Evolutionary conservation across 2,797 vertebrate species (phyloP), one percentile per base, ranked within the genome.

Genomic region (Schizopygopsis malacanthus): DNA sequence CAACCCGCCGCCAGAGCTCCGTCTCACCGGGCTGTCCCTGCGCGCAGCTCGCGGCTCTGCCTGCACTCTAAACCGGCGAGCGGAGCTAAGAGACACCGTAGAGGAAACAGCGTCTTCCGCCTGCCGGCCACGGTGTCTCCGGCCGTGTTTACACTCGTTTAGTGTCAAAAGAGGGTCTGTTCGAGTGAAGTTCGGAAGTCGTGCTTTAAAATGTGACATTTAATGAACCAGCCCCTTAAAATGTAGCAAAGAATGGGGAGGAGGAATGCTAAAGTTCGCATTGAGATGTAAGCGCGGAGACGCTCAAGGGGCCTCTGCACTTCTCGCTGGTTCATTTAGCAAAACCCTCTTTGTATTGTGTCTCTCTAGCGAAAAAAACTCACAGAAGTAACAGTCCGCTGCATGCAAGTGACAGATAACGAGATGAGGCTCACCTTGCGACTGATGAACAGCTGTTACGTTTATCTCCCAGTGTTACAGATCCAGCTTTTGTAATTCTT

Each of bases 81-180:
- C 82, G 79, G 91, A 89, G 90, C 77, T 93, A 96, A 92, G 94
- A 96, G 92, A 96, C 95, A 94, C 95, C 96, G 96, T 93, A 94
- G 95, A 90, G 79, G 90, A 88, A 92, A 92, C 75, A 94, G 94
- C 93, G 94, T 94, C 93, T 91, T 91, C 81, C 84, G 87, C 84
- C 82, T 81, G 85, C 89, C 92, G 92, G 93, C 94, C 91, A 89
- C 93, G 89, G 45, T 88, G 79, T 89, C 88, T 91, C 87, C 90
- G 86, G 91, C 86, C 78, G 6, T 47, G 43, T 82, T 81, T 50
- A 77, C 73, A 71, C 9, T 15, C 28, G n/a, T 22, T 61, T 28
- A n/a, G 1, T 47, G 20, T 59, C 1, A 12, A 78, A 56, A 39
- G 70, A 71, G 2, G 6, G 6, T 25, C 2, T 18, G 63, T 56